Conservation (phyloP, 1,140 invertebrate genomes). For the Gyrodactylus bullatarudis region DNA sequence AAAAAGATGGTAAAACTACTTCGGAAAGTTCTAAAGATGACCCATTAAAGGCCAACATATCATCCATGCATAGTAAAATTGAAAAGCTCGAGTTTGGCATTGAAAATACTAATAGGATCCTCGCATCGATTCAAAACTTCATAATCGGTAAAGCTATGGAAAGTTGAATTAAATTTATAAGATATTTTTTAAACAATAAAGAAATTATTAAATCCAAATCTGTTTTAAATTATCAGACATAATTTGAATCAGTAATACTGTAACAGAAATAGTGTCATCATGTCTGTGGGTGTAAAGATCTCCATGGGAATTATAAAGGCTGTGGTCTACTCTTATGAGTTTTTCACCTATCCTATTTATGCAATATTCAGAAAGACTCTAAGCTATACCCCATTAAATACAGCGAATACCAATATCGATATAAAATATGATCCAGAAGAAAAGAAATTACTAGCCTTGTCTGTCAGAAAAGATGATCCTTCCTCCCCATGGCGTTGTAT, state of each 20-base stretch:
- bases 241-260: no score
- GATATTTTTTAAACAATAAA: no score
- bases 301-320: neutral
- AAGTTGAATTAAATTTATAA: no score
- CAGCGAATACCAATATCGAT: neutral
- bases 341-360: neutral
- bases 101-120: neutral
- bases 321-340: neutral
- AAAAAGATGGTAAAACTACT: neutral
- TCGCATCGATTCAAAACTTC: neutral
- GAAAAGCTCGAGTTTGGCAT: neutral
- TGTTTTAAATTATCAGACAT: no score
- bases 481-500: conserved; percentile 13
- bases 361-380: neutral
- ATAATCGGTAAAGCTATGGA: neutral
- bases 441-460: neutral
- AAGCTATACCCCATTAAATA: neutral
- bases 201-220: no score
- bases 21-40: neutral
- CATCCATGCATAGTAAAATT: neutral
- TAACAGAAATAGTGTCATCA: no score
- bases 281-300: neutral
- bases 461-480: conserved; percentile 8
- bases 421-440: neutral
- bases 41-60: neutral